These are phyloP conservation scores for Dryas iulia DNA, from an alignment of 1,140 invertebrate species.

Conservation along the genomic window DNA sequence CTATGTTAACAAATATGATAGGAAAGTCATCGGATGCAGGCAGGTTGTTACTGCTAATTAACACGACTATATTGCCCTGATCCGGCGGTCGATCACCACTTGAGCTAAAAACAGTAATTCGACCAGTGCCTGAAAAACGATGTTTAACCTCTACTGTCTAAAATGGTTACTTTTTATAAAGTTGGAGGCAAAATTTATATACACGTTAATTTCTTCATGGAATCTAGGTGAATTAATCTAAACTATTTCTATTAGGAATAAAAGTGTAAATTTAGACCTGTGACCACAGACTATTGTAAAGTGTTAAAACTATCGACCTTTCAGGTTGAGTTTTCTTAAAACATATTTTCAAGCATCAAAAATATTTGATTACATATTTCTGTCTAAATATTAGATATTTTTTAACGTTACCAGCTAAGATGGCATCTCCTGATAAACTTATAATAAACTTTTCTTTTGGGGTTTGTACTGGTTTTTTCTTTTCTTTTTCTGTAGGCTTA, in stretches of 20 bases:
- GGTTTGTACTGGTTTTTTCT: slow-evolving; percentile 17
- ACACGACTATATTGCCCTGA: slow-evolving; percentile 49
- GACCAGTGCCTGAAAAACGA: slow-evolving; percentile 47
- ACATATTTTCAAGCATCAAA: too few species aligned
- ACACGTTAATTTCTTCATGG: too few species aligned
- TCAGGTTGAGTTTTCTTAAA: too few species aligned
- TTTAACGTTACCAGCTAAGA: slow-evolving; percentile 24
- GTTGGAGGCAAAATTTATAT: too few species aligned
- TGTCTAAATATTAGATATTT: too few species aligned
- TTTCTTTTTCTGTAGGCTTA: slow-evolving; percentile 24
- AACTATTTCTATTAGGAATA: too few species aligned
- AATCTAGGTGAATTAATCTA: too few species aligned
- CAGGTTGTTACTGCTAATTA: slow-evolving; percentile 58
- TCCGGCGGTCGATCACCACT: slow-evolving; percentile 45
- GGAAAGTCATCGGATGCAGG: slow-evolving; percentile 61
- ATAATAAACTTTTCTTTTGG: slow-evolving; percentile 30
- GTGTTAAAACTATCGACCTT: too few species aligned
- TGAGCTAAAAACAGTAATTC: slow-evolving; percentile 49
- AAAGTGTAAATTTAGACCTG: too few species aligned
- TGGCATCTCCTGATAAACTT: slow-evolving; percentile 18
- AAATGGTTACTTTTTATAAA: too few species aligned
- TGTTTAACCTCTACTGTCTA: background rate
- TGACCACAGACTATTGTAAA: too few species aligned
- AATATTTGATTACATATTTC: too few species aligned
- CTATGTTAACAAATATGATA: slow-evolving; percentile 62